These are phyloP conservation scores for Lepilemur septentrionalis DNA, from an alignment of 2,797 vertebrate genomes.

Conservation along the genomic window DNA sequence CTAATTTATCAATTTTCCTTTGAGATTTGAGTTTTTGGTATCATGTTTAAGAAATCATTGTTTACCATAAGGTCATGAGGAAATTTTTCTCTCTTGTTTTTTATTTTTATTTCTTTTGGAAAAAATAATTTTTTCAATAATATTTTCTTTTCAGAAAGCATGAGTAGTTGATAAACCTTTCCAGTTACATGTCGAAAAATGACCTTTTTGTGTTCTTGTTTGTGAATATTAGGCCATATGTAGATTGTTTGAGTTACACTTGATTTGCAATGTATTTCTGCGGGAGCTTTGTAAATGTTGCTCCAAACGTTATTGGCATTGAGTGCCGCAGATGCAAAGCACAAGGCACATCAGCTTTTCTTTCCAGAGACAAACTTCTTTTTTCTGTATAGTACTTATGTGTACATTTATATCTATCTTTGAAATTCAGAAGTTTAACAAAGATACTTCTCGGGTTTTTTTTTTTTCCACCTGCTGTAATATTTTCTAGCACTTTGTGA, in stretches of 20 bases:
- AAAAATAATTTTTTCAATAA: not conserved
- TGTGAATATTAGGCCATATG: not conserved
- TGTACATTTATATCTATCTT: not conserved
- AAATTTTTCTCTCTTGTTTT: not conserved
- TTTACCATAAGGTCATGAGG: not conserved
- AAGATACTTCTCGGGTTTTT: not conserved
- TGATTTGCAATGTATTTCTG: not conserved
- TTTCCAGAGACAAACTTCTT: not conserved
- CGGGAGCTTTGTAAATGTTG: not conserved
- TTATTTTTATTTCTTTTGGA: not conserved
- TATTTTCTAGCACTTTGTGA: not conserved
- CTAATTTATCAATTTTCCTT: not conserved
- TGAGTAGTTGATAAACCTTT: not conserved
- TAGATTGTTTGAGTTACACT: not conserved
- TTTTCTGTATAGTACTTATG: not conserved
- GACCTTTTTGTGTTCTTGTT: not conserved
- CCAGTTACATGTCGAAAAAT: not conserved
- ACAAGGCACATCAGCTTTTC: not conserved
- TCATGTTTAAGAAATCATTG: conserved; percentile 34
- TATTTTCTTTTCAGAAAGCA: not conserved
- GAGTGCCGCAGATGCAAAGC: not conserved
- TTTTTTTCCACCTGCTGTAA: fast-evolving
- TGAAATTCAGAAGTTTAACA: conserved; percentile 22
- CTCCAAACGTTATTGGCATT: not conserved
- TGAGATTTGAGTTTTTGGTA: not conserved